Base-by-base conservation (phyloP, 1,140 invertebrate genomes). In the Ostrea edulis region DNA sequence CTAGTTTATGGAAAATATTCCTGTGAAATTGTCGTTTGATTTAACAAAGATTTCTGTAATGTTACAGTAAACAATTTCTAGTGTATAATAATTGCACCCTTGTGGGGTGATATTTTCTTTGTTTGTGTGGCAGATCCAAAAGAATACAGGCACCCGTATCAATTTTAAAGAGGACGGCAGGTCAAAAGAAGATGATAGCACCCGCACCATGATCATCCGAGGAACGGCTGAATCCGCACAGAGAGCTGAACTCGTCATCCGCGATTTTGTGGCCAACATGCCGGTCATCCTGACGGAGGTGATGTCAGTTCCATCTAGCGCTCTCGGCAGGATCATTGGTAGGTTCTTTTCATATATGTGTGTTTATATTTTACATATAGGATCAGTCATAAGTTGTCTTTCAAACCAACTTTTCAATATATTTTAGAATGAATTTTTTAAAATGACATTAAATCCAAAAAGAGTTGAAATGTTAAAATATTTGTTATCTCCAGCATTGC, bases 161-260 rank as follows among this genome's bases (percentile, higher is more conserved):
- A 96, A 96, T 92, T 97, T 97, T 90, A 87, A 89, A 20, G 92
- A 92, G 29, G 86, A 96, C 92, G 97, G 97, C 86, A 11, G 84
- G 35, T 29, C 35, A 20, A 35, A 86, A 53, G 86, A 89, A 9
- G 82, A 90, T 0, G 88, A 92, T 53, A 44, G 22, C 29, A 93
- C 95, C 14, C 94, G 96, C 88, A 95, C 96, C 25, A 97, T 97
- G 88, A 93, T 96, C 3, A 97, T 98, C 68, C 95, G 95, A 68
- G 97, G 97, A 2, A 94, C 94, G 1, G 93, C 94, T 0, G 96
- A 97, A 77, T 94, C 95, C 29, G 96, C 97, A 0, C 96, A 96
- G 84, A 92, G 96, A 8, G 97, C 97, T 0, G 96, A 97, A 90
- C 95, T 95, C 1, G 92, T 97, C 86, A 96, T 98, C n/a, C 95